A percentile compares a stretch with the other conserved stretches of the same genome.
Conservation (phyloP, 2,888 invertebrate species). For the Perdita meconis region DNA sequence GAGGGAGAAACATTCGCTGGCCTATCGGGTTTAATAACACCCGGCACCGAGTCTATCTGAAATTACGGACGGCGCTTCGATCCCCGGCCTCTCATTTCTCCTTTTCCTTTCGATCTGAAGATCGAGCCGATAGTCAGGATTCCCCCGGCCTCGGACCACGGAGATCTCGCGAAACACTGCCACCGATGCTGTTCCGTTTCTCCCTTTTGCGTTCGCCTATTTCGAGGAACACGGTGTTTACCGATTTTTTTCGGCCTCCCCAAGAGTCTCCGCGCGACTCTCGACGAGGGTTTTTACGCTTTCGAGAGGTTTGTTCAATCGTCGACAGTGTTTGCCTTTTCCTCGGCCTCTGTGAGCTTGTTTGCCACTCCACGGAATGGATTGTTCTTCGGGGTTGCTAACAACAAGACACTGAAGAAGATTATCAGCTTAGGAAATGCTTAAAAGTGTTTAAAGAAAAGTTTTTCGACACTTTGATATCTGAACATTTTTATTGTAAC, state of each 20-base stretch:
- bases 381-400: background rate
- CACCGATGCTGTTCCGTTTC: background rate
- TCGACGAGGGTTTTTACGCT: background rate
- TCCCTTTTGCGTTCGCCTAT: background rate
- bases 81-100: conserved; percentile 30
- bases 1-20: conserved; percentile 72
- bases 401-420: background rate
- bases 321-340: background rate
- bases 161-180: background rate
- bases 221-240: background rate
- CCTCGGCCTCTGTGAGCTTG: background rate
- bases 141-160: background rate
- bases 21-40: conserved; percentile 74
- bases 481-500: no score
- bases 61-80: conserved; percentile 66
- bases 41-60: conserved; percentile 69
- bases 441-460: no score
- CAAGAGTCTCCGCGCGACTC: background rate
- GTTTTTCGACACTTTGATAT: no score
- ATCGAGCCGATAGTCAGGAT: conserved; percentile 45
- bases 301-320: conserved; percentile 8
- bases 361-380: background rate
- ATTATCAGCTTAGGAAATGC: no score
- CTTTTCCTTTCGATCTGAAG: conserved; percentile 31
- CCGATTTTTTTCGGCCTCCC: background rate